Base-by-base conservation (phyloP, 2,797 vertebrate species). In the Halcyon chelicuti region DNA sequence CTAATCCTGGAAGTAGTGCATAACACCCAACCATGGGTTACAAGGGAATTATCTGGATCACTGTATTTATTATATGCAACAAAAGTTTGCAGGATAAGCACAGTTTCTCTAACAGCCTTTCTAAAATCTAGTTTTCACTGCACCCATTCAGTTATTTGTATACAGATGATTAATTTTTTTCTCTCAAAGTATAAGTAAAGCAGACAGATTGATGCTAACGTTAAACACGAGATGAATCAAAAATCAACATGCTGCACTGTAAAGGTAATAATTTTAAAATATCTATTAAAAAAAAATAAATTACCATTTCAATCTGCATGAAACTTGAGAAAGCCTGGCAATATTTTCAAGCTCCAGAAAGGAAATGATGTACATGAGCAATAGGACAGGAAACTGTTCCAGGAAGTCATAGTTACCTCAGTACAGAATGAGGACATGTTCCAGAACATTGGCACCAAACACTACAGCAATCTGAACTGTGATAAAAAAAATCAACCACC, bases 281-380 rank as follows among this genome's bases (percentile, higher is more conserved):
- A 49, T 14, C 47, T 49, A 46, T 46, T 25, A 6, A 73, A 33
- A 49, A 73, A 33, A 25, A 13, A 49, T 26, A 14, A 14, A 49
- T 49, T 21, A 14, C 98, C 98, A 97, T 97, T 93, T 96, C 96
- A 93, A 98, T 94, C 86, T 98, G 67, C 3, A 92, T 67, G 99
- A 99, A 15, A 98, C 98, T 93, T 96, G 97, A 93, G 97, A 98
- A 67, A 99, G 98, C 35, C 97, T 98, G 86, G 97, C 95, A 88
- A 98, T 97, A 66, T 99, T 98, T 96, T 99, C 98, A 37, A 99
- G 98, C 70, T 99, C 98, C 89, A 99, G 98, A 89, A 98, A 97
- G 95, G 97, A 98, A 94, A 99, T 96, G 58, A 99, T 98, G 68
- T 72, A 95, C 80, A 99, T 97, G 22, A 99, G 98, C 90, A 99